Conservation (phyloP, 2,797 vertebrate genomes). For the Uromys caudimaculatus region DNA sequence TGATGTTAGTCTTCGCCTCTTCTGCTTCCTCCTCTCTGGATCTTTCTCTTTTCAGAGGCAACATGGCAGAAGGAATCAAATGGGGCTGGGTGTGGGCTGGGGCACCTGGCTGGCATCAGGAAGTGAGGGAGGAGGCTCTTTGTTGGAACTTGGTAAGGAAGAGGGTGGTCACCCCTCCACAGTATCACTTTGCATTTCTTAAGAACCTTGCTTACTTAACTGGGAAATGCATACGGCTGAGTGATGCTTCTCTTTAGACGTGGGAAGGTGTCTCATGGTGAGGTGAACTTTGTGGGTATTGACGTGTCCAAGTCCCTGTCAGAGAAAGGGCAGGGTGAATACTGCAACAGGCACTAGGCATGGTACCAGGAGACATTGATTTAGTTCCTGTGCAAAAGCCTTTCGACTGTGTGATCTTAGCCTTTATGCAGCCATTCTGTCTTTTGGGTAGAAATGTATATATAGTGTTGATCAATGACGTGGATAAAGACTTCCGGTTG, state of each 20-base stretch:
- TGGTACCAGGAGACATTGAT: not conserved
- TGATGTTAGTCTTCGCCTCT: not conserved
- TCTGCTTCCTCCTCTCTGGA: not conserved
- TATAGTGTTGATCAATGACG: not conserved
- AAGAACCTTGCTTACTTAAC: not conserved
- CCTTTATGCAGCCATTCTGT: not conserved
- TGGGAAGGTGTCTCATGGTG: not conserved
- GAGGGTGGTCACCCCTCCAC: not conserved
- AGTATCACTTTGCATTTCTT: slow-evolving; percentile 12
- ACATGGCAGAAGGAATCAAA: not conserved
- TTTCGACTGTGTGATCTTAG: not conserved
- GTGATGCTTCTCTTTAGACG: not conserved
- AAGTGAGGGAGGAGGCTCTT: slow-evolving; percentile 8
- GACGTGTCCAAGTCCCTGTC: not conserved
- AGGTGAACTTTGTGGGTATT: not conserved
- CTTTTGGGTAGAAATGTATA: not conserved
- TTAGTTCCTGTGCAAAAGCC: not conserved
- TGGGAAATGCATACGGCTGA: not conserved
- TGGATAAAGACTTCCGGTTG: not conserved
- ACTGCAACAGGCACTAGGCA: not conserved
- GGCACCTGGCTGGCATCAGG: not conserved
- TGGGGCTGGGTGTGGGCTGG: not conserved
- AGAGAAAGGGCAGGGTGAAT: not conserved
- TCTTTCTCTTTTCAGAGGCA: not conserved
- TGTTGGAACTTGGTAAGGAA: not conserved